phyloP scores from a whole-genome alignment of 2,797 vertebrate genomes.

The Diplodus sargus region DNA sequence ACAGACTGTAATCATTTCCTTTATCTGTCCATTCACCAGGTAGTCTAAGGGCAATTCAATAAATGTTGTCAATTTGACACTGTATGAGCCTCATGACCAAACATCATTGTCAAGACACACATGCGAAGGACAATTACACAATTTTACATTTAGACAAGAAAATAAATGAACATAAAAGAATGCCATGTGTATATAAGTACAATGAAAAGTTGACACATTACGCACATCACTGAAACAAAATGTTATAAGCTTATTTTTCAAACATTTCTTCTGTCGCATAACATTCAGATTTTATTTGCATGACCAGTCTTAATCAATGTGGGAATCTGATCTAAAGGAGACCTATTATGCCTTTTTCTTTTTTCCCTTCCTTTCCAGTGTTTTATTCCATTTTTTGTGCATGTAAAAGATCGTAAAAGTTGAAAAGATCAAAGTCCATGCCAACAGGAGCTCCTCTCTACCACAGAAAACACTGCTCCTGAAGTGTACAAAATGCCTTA shows the following conservation, averaged over 20 bases:
- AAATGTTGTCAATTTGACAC: not conserved
- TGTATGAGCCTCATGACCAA: constrained; percentile 9
- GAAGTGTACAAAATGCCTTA: too few relatives aligned
- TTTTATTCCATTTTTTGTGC: too few relatives aligned
- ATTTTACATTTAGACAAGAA: constrained; percentile 29
- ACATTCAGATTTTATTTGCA: not conserved
- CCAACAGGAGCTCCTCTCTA: too few relatives aligned
- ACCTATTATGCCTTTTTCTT: too few relatives aligned
- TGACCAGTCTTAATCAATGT: not conserved
- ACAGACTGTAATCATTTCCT: constrained; percentile 2
- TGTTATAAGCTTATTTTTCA: not conserved
- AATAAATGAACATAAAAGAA: constrained; percentile 2
- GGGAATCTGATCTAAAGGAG: not conserved
- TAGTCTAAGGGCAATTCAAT: not conserved
- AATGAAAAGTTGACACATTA: constrained; percentile 31
- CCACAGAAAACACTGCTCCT: too few relatives aligned
- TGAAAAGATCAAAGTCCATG: too few relatives aligned
- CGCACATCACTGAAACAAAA: constrained; percentile 10
- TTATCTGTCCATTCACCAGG: not conserved
- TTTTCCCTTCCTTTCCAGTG: too few relatives aligned
- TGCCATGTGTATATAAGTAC: constrained; percentile 22
- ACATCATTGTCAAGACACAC: constrained; percentile 21
- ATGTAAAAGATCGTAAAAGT: too few relatives aligned
- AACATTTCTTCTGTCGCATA: not conserved
- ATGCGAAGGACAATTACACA: constrained; percentile 31